phyloP scores from a whole-genome alignment of 2,888 invertebrate species.

The Pilophorus perplexus region DNA sequence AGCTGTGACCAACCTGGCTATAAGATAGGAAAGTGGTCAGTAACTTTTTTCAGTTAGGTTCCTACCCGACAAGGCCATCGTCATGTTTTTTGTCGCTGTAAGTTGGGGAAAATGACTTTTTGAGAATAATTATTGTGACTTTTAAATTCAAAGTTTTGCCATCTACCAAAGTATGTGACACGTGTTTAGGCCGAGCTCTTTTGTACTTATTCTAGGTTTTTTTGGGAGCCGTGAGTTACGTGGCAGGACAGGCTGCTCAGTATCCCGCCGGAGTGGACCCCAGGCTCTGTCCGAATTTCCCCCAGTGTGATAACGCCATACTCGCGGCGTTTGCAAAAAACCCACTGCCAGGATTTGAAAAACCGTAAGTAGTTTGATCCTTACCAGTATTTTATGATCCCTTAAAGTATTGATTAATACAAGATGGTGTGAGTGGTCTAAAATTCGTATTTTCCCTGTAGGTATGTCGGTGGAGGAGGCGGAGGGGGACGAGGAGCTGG shows the following conservation, averaged over 20 bases:
- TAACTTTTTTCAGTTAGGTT: constrained; percentile 12
- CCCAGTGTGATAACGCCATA: constrained; percentile 44
- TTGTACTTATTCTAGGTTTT: constrained; percentile 16
- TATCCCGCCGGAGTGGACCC: constrained; percentile 44
- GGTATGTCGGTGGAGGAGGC: constrained; percentile 12
- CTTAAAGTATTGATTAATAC: neutral
- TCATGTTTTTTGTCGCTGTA: constrained; percentile 13
- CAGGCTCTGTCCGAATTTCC: constrained; percentile 43
- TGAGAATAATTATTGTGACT: neutral
- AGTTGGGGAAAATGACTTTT: constrained; percentile 7
- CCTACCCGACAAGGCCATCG: constrained; percentile 2
- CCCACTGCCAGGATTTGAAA: constrained; percentile 35
- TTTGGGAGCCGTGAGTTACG: constrained; percentile 8
- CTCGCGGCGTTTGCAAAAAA: constrained; percentile 43
- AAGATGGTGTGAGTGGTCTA: no score
- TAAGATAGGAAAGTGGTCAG: constrained; percentile 30
- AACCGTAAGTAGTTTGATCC: no score
- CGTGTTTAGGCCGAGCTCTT: no score
- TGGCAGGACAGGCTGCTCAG: constrained; percentile 28
- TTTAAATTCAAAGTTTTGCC: neutral
- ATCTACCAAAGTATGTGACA: neutral
- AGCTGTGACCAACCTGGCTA: constrained; percentile 36
- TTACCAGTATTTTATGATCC: neutral
- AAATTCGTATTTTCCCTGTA: no score
- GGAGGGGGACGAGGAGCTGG: constrained; percentile 24